Evolutionary conservation across 2,888 invertebrate genomes (phyloP), one percentile per base, ranked within the genome.

Genomic region (Listrodromus nycthemerus): DNA sequence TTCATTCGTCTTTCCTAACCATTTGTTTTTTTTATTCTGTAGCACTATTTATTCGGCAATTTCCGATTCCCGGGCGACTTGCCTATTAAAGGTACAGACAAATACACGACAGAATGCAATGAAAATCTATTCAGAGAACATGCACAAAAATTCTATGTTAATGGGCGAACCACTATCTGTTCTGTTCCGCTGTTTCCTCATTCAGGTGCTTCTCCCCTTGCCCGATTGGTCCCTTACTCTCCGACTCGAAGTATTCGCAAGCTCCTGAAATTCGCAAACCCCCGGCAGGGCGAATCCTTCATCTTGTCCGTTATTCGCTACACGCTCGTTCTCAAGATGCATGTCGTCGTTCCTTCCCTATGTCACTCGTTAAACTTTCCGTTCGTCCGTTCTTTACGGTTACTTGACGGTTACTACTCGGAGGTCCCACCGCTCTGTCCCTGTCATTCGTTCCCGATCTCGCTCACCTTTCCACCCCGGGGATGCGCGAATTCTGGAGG

Each of bases 391-490:
- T 75, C 65, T 83, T 70, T 81, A n/a, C 45, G n/a, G n/a, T n/a
- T n/a, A n/a, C 45, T 70, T 33, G 7, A 48, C 52, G 66, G 70
- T 76, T 75, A 79, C 75, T 73, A 69, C 45, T 21, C 61, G 52
- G 61, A 65, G 50, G 33, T 74, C 65, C 37, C 78, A 67, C 61
- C 80, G 65, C 74, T 77, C 70, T 73, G 27, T 79, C 73, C 69
- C 76, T 84, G 78, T 77, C 85, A 81, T 86, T 86, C 79, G 77
- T 83, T 82, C 79, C 74, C 74, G 73, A 67, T 78, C 78, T 76
- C 48, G 65, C 73, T 79, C 65, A 67, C 75, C 71, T 77, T 77
- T 63, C 75, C 67, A 79, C 82, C 50, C 45, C 70, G 66, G 70
- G 65, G 75, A 71, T 83, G 80, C 86, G 83, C 71, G 83, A 84